Conservation (phyloP, 1,140 invertebrate species). For the Papilio machaon region DNA sequence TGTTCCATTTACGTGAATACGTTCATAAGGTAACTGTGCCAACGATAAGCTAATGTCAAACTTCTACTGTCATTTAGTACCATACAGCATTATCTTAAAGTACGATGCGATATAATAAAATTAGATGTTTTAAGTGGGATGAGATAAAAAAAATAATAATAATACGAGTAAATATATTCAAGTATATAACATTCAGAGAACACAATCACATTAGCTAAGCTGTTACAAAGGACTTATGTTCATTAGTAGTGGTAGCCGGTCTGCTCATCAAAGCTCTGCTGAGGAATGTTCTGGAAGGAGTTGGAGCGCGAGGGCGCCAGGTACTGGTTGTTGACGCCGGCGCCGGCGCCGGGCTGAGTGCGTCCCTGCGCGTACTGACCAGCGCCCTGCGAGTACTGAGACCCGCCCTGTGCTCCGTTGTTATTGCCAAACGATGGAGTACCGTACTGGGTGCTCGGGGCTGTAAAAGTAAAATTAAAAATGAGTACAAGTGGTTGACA, state of each 20-base stretch:
- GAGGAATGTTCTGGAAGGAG: conserved; percentile 60
- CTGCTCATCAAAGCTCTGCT: conserved; percentile 71
- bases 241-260: conserved; percentile 71
- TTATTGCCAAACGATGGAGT: conserved; percentile 30
- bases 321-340: conserved; percentile 65
- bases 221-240: conserved; percentile 39
- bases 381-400: neutral
- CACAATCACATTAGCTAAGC: conserved; percentile 23
- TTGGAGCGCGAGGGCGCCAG: conserved; percentile 57
- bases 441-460: conserved; percentile 50
- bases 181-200: conserved; percentile 46
- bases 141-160: neutral
- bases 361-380: conserved; percentile 13
- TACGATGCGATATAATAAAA: neutral
- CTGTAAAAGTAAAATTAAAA: neutral
- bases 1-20: too few species aligned
- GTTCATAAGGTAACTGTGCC: too few species aligned
- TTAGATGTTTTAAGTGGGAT: neutral
- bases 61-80: too few species aligned
- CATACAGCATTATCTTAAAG: neutral
- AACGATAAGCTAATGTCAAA: too few species aligned
- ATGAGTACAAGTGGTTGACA: neutral
- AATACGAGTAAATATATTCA: conserved; percentile 40
- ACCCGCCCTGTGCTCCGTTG: neutral
- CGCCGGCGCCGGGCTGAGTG: conserved; percentile 42